These are phyloP conservation scores for Ennomos erosarius DNA, from an alignment of 2,888 invertebrate genomes.

Conservation along the genomic window DNA sequence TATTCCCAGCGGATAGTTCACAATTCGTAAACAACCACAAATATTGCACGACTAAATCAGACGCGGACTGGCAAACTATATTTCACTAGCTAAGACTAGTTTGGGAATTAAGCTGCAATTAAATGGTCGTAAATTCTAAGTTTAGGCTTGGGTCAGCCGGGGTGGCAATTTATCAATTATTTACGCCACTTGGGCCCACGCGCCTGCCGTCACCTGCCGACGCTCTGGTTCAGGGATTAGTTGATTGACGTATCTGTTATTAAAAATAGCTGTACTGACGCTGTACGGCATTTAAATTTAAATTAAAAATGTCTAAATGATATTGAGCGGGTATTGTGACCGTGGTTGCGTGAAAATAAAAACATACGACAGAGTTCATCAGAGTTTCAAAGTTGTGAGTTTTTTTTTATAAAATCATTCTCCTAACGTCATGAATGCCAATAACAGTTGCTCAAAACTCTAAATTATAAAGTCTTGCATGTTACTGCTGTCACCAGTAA, in stretches of 20 bases:
- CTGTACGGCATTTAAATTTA: neutral
- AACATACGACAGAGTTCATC: too few relatives aligned
- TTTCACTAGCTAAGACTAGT: slow-evolving; percentile 76
- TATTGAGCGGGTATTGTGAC: neutral
- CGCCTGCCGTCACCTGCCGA: slow-evolving; percentile 63
- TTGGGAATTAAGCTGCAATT: slow-evolving; percentile 82
- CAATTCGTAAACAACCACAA: slow-evolving; percentile 35
- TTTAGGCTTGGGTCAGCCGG: slow-evolving; percentile 73
- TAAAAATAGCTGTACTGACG: slow-evolving; percentile 13
- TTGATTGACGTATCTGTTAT: slow-evolving; percentile 29
- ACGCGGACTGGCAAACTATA: slow-evolving; percentile 59
- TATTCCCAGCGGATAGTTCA: slow-evolving; percentile 24
- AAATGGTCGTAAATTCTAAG: slow-evolving; percentile 82
- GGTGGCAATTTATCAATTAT: slow-evolving; percentile 86
- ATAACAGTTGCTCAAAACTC: too few relatives aligned
- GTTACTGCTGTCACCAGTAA: too few relatives aligned
- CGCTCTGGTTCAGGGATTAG: slow-evolving; percentile 15
- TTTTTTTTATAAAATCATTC: too few relatives aligned
- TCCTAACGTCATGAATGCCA: too few relatives aligned
- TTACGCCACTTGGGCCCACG: slow-evolving; percentile 77
- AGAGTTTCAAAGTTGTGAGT: too few relatives aligned
- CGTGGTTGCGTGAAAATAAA: too few relatives aligned
- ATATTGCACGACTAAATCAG: slow-evolving; percentile 32
- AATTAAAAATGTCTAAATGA: neutral
- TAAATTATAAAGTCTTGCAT: too few relatives aligned